These are phyloP conservation scores for Picus viridis DNA, from an alignment of 2,797 vertebrate species.

Conservation along the genomic window DNA sequence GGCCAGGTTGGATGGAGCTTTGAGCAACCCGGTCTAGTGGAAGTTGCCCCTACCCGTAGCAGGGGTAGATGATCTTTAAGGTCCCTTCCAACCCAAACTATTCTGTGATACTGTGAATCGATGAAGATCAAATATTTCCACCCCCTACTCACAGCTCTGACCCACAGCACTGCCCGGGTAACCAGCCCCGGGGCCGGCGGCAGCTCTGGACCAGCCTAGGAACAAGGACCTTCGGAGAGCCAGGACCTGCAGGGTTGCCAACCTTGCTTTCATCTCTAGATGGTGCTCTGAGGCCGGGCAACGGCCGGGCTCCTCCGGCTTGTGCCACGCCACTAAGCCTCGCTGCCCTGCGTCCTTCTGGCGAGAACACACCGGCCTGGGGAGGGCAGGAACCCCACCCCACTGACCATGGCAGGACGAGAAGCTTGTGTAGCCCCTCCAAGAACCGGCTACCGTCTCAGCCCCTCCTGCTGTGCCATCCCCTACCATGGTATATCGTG, in stretches of 20 bases:
- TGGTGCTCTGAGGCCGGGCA: constrained; percentile 61
- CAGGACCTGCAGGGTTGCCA: neutral
- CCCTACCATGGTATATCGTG: neutral
- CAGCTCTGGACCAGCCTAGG: neutral
- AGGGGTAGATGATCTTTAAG: neutral
- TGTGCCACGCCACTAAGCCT: neutral
- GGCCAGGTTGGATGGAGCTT: neutral
- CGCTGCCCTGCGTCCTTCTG: neutral
- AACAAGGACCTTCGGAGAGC: too few relatives aligned
- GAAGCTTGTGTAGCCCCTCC: neutral
- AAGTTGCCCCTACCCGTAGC: neutral
- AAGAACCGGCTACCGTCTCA: neutral
- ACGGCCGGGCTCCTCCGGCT: neutral
- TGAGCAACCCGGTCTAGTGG: neutral
- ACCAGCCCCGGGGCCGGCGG: neutral
- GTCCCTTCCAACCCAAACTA: neutral
- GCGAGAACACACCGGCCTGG: accelerated
- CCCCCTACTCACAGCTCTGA: neutral
- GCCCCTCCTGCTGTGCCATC: neutral
- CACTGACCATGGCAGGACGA: neutral
- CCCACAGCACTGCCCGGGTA: neutral
- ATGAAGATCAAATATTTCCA: neutral
- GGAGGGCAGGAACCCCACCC: neutral
- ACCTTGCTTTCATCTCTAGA: constrained; percentile 49
- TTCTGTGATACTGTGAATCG: neutral